phyloP scores from a whole-genome alignment of 2,797 vertebrate species.

The Oreochromis grahami region DNA sequence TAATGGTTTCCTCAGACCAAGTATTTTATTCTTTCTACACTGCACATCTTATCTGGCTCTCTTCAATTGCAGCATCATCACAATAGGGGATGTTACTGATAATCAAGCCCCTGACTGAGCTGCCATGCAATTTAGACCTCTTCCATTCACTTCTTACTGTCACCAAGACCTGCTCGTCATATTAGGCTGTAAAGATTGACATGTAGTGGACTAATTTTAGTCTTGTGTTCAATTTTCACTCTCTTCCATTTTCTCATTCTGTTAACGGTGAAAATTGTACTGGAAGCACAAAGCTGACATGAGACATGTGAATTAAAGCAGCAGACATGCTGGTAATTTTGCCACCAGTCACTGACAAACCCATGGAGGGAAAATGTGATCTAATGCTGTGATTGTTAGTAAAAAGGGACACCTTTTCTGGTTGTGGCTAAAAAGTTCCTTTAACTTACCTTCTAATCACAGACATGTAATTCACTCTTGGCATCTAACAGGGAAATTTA shows the following conservation, averaged over 20 bases:
- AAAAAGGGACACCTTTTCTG: constrained; percentile 70
- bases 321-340: constrained; percentile 76
- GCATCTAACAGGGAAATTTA: constrained; percentile 52
- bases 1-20: constrained; percentile 62
- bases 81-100: constrained; percentile 76
- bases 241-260: constrained; percentile 75
- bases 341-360: constrained; percentile 70
- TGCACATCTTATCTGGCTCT: constrained; percentile 56
- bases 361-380: constrained; percentile 66
- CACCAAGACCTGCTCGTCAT: constrained; percentile 66
- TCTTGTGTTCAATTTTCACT: constrained; percentile 78
- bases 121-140: constrained; percentile 73
- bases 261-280: constrained; percentile 74
- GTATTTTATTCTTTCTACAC: constrained; percentile 64
- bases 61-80: constrained; percentile 72
- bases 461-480: constrained; percentile 55
- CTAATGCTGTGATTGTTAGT: constrained; percentile 75
- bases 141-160: constrained; percentile 71
- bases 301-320: constrained; percentile 78
- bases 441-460: constrained; percentile 58
- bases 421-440: constrained; percentile 58
- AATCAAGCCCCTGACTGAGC: constrained; percentile 76
- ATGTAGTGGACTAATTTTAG: constrained; percentile 75
- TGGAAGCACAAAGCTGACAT: constrained; percentile 73
- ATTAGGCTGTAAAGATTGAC: constrained; percentile 74